Evolutionary conservation across 1,140 invertebrate genomes (phyloP).

Genomic region (Diprion similis): DNA sequence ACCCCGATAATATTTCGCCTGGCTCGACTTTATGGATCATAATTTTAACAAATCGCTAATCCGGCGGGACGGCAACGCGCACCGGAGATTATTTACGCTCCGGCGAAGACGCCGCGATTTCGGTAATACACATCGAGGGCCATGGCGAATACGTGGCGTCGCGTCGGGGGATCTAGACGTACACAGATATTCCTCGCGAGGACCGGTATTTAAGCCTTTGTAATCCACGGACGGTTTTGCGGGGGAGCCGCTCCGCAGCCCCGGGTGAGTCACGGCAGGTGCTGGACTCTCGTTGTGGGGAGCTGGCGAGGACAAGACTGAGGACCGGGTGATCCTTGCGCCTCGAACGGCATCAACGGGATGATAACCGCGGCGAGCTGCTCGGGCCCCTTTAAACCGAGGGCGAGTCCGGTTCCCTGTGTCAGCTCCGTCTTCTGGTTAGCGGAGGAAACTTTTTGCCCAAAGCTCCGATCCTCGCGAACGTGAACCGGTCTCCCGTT

Average conservation of each 20-base stretch:
- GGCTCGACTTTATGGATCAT: slow-evolving; percentile 36
- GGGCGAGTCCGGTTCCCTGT: background rate
- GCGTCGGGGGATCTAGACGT: background rate
- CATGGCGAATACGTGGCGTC: too few relatives aligned
- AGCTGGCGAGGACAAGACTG: slow-evolving; percentile 12
- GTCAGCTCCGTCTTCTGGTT: background rate
- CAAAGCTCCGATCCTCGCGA: slow-evolving; percentile 11
- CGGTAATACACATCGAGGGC: slow-evolving; percentile 11
- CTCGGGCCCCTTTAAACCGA: background rate
- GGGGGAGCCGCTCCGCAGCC: slow-evolving; percentile 43
- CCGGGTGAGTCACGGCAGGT: slow-evolving; percentile 55
- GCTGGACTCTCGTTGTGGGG: slow-evolving; percentile 24
- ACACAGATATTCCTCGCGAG: slow-evolving; percentile 37
- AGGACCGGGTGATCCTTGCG: slow-evolving; percentile 26
- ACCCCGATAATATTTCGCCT: too few relatives aligned
- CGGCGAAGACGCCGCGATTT: slow-evolving; percentile 6
- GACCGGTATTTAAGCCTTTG: slow-evolving; percentile 54
- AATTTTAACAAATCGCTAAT: slow-evolving; percentile 43
- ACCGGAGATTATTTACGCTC: slow-evolving; percentile 26
- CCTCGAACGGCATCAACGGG: background rate
- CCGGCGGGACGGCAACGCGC: slow-evolving; percentile 26
- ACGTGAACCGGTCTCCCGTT: too few relatives aligned
- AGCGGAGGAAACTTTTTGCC: background rate
- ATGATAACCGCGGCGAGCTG: background rate
- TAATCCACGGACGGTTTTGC: slow-evolving; percentile 52